phyloP scores from a whole-genome alignment of 2,888 invertebrate genomes.

The Leptarthrus brevirostris region DNA sequence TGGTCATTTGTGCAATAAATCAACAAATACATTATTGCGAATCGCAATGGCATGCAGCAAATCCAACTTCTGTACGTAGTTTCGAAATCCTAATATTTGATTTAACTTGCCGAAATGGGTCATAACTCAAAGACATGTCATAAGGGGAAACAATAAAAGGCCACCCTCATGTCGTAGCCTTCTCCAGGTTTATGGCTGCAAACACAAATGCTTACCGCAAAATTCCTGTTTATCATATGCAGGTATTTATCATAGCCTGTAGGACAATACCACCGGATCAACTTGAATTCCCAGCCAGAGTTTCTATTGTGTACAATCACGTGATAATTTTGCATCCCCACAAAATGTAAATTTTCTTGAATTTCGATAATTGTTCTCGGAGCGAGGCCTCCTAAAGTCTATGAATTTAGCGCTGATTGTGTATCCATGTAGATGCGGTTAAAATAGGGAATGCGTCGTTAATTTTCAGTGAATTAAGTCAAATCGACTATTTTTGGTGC shows the following conservation, averaged over 20 bases:
- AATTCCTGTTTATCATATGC: constrained; percentile 55
- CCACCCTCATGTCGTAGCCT: constrained; percentile 47
- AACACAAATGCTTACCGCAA: constrained; percentile 49
- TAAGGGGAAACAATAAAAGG: constrained; percentile 53
- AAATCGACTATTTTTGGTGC: constrained; percentile 33
- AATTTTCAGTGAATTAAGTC: constrained; percentile 42
- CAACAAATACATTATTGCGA: constrained; percentile 36
- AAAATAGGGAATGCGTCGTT: neutral
- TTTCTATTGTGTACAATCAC: constrained; percentile 52
- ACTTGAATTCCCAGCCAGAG: constrained; percentile 42
- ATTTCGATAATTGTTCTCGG: constrained; percentile 53
- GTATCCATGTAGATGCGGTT: neutral
- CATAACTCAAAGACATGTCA: constrained; percentile 54
- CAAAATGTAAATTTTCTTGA: constrained; percentile 54
- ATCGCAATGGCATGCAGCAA: constrained; percentile 26
- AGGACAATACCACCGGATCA: constrained; percentile 44
- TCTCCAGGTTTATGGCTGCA: constrained; percentile 40
- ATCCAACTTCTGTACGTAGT: constrained; percentile 7
- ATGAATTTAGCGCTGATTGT: constrained; percentile 19
- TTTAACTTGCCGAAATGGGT: constrained; percentile 50
- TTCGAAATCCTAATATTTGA: constrained; percentile 52
- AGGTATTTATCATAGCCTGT: constrained; percentile 52
- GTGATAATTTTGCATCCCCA: constrained; percentile 50
- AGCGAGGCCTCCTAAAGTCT: constrained; percentile 13
- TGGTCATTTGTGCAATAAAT: constrained; percentile 45